phyloP scores from a whole-genome alignment of 2,113 vertebrate species.

The Misgurnus anguillicaudatus region DNA sequence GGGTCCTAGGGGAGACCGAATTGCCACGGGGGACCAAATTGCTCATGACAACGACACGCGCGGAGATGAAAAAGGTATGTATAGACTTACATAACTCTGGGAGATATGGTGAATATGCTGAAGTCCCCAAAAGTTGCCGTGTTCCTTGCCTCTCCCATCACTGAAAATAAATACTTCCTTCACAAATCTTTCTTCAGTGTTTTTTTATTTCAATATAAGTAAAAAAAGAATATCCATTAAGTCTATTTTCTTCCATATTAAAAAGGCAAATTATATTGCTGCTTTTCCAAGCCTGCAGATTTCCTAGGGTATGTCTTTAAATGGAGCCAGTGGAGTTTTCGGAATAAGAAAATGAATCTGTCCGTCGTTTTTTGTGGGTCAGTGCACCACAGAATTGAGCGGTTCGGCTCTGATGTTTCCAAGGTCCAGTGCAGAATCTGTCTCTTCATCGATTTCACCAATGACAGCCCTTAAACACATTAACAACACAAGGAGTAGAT shows the following conservation, averaged over 20 bases:
- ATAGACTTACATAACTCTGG: too few species aligned
- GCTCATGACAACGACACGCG: too few species aligned
- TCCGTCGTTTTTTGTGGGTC: conserved; percentile 55
- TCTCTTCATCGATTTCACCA: conserved; percentile 98
- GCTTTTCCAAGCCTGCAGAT: background rate
- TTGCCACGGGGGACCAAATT: too few species aligned
- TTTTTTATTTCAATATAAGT: conserved; percentile 38
- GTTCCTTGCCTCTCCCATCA: too few species aligned
- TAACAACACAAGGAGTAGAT: background rate
- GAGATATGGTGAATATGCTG: too few species aligned
- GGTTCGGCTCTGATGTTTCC: conserved; percentile 97
- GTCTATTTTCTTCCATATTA: conserved; percentile 19
- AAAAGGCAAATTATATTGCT: conserved; percentile 25
- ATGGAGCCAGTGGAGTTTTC: background rate
- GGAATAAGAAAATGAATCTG: background rate
- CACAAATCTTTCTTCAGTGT: background rate
- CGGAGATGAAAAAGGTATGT: too few species aligned
- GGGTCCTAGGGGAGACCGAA: too few species aligned
- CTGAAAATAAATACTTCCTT: conserved; percentile 7
- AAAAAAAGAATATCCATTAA: conserved; percentile 39
- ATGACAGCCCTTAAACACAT: conserved; percentile 88
- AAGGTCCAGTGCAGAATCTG: conserved; percentile 93
- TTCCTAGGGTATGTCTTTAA: background rate
- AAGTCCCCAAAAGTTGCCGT: too few species aligned
- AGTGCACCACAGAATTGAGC: conserved; percentile 94